Evolutionary conservation across 2,113 vertebrate genomes (phyloP).

Genomic region (Thalassarche chlororhynchos): DNA sequence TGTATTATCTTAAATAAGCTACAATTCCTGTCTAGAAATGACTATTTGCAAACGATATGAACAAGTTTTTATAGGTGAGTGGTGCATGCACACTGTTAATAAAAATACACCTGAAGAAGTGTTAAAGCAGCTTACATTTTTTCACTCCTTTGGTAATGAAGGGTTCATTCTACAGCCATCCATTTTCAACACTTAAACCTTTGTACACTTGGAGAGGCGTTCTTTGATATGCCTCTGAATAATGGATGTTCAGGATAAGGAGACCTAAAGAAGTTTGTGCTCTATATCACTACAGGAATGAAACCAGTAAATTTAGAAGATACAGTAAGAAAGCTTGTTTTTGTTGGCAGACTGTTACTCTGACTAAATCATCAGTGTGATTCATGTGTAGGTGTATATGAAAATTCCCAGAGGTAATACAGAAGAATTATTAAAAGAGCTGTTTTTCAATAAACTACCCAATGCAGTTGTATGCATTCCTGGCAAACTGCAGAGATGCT

Average conservation of each 20-base stretch:
- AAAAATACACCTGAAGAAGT: neutral
- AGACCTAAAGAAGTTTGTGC: neutral
- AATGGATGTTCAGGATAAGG: neutral
- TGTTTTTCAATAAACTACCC: neutral
- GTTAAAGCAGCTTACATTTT: neutral
- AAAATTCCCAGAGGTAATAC: neutral
- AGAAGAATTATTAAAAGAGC: constrained; percentile 10
- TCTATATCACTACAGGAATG: neutral
- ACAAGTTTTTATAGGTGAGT: neutral
- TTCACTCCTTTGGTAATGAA: neutral
- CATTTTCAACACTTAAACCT: neutral
- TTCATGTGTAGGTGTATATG: neutral
- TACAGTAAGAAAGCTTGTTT: neutral
- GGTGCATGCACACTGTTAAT: neutral
- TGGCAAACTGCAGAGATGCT: neutral
- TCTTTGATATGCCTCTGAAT: neutral
- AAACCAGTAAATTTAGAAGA: constrained; percentile 22
- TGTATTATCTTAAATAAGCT: neutral
- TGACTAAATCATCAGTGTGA: neutral
- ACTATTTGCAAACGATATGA: neutral
- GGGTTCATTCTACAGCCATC: neutral
- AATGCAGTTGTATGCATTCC: neutral
- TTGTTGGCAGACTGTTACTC: constrained; percentile 15
- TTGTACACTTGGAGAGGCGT: neutral
- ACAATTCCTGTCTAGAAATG: neutral